Percentiles rank a stretch among this genome's conserved stretches.
These are phyloP conservation scores for Pogonocherus hispidulus DNA, from an alignment of 2,888 invertebrate genomes.

Conservation along the genomic window DNA sequence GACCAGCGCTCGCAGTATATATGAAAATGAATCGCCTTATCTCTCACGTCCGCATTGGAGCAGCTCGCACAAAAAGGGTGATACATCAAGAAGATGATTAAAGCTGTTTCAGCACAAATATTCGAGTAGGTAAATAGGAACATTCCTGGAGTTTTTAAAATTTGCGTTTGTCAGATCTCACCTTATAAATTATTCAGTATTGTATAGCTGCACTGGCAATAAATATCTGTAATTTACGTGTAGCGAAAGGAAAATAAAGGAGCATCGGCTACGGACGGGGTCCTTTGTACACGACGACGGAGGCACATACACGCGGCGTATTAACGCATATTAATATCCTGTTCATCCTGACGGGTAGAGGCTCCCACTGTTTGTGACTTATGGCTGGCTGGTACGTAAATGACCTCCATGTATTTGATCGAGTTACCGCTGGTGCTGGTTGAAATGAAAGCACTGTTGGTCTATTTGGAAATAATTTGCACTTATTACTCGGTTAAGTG, in stretches of 20 bases:
- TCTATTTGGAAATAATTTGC: not conserved
- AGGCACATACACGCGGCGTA: conserved; percentile 53
- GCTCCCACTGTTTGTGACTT: conserved; percentile 65
- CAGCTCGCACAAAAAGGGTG: conserved; percentile 32
- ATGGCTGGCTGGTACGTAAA: conserved; percentile 42
- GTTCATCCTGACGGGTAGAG: conserved; percentile 56
- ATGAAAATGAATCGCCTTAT: conserved; percentile 26
- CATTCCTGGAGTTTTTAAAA: conserved; percentile 66
- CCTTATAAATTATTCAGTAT: conserved; percentile 68
- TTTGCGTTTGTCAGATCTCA: conserved; percentile 68
- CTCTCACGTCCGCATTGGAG: conserved; percentile 31
- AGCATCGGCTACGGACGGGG: conserved; percentile 37
- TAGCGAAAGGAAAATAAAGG: conserved; percentile 59
- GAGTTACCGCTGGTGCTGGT: conserved; percentile 4
- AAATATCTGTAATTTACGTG: conserved; percentile 67
- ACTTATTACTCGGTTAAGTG: not conserved
- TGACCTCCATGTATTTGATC: conserved; percentile 3
- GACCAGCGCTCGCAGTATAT: conserved; percentile 10
- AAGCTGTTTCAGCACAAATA: conserved; percentile 60
- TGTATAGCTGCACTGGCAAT: conserved; percentile 63
- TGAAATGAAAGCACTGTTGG: not conserved
- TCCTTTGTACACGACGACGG: conserved; percentile 47
- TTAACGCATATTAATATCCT: conserved; percentile 62
- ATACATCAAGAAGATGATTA: conserved; percentile 58
- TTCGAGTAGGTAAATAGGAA: conserved; percentile 64